These are phyloP conservation scores for Saccostrea cuccullata DNA, from an alignment of 1,140 invertebrate genomes.

Conservation along the genomic window DNA sequence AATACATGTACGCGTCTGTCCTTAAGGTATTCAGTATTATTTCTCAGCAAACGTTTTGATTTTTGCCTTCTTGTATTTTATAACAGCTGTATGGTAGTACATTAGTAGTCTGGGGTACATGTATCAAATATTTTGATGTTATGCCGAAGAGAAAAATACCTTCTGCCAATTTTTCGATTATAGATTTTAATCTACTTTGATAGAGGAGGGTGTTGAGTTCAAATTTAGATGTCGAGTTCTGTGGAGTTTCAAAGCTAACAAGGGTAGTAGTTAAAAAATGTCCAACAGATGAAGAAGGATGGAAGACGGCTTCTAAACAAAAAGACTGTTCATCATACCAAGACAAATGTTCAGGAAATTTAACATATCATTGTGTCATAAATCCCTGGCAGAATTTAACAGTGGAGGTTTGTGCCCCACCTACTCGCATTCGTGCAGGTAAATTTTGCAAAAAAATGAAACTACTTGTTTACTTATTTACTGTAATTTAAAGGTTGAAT, in stretches of 20 bases:
- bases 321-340: background rate
- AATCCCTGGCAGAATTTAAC: constrained; percentile 6
- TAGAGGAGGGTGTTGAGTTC: background rate
- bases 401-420: background rate
- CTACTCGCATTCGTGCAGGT: background rate
- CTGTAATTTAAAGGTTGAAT: no score
- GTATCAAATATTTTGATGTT: no score
- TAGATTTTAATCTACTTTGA: background rate
- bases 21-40: no score
- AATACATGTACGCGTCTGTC: no score
- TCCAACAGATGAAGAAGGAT: background rate
- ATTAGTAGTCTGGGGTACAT: no score
- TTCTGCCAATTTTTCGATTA: no score
- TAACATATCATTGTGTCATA: background rate
- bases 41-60: no score
- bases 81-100: no score
- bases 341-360: background rate
- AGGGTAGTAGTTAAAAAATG: background rate
- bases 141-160: no score
- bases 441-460: background rate
- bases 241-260: background rate
- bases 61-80: no score
- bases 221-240: background rate
- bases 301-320: background rate
- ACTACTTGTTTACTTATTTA: no score